Evolutionary conservation across 2,797 vertebrate species (phyloP), one percentile per base, ranked within the genome.

Genomic region (Fratercula arctica): DNA sequence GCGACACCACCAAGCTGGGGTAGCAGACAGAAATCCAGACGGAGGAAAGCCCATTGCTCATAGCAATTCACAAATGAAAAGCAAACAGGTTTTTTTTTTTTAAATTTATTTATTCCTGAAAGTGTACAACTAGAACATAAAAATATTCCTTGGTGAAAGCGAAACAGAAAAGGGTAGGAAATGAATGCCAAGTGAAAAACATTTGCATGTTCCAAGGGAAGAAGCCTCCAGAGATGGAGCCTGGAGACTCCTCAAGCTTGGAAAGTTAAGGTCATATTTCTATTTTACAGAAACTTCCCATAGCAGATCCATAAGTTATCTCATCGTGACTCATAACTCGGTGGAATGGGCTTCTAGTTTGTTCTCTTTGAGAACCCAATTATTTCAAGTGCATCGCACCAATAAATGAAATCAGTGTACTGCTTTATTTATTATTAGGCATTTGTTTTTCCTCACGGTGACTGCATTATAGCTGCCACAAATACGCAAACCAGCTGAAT

Each of bases 381-480:
- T 90, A 90, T 56, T 83, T 89, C 90, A 94, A 96, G 82, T 88
- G 92, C 89, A 91, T 91, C 87, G 76, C 82, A 75, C 73, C 64
- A 89, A 79, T 78, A 94, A 96, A 93, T 69, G 29, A 78, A 93
- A 90, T 59, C 73, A 60, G 89, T 50, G 63, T 86, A 51, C 54
- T 66, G 69, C 85, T 86, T 94, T 92, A 90, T 94, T 95, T 97
- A 94, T 89, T 89, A 91, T 81, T 45, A 83, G 85, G 73, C 69
- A 66, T 91, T 94, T 96, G 90, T 66, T 90, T 95, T 89, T 78
- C 87, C 68, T 94, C 81, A 83, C 64, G 54, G 63, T 67, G 83
- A 59, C 76, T 84, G 78, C 57, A 66, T 89, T 87, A 83, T 5
- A 80, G 92, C 90, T 91, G 75, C 72, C 82, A 92, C 73, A 76